Evolutionary conservation across 2,113 vertebrate genomes (phyloP).

Genomic region (Andinoacara biseriatus): DNA sequence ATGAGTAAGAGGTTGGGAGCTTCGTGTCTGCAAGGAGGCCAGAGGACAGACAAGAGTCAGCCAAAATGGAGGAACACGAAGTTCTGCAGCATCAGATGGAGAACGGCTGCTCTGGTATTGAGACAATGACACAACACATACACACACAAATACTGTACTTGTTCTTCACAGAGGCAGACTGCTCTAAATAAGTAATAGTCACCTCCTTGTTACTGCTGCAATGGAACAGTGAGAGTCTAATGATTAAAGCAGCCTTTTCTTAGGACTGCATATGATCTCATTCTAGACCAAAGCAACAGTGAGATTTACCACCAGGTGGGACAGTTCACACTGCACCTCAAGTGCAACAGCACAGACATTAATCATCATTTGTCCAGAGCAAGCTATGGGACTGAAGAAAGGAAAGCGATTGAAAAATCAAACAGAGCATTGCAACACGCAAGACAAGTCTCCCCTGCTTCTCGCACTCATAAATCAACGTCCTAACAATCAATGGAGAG

Average conservation of each 20-base stretch:
- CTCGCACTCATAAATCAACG: conserved; percentile 50
- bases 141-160: neutral
- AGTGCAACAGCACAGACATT: conserved; percentile 3
- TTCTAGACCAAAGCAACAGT: neutral
- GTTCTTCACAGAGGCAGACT: neutral
- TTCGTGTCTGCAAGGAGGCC: conserved; percentile 34
- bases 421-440: neutral
- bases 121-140: neutral
- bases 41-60: conserved; percentile 39
- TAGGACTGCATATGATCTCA: conserved; percentile 28
- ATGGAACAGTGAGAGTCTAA: conserved; percentile 9
- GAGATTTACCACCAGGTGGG: conserved; percentile 55
- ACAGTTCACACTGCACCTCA: conserved; percentile 51
- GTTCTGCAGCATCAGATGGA: conserved; percentile 33
- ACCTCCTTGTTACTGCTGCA: conserved; percentile 16
- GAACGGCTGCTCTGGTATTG: conserved; percentile 45
- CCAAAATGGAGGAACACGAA: conserved; percentile 57
- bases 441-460: conserved; percentile 5
- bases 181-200: conserved; percentile 1
- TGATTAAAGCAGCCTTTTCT: conserved; percentile 19
- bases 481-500: conserved; percentile 42
- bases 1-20: conserved; percentile 29
- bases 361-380: conserved; percentile 34
- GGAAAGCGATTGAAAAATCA: neutral
- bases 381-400: conserved; percentile 21